Percentiles rank a stretch among this genome's conserved stretches.
Evolutionary conservation across 53 echinoderm and acorn worm species (phyloP).

Genomic region (Holothuria leucospilota): DNA sequence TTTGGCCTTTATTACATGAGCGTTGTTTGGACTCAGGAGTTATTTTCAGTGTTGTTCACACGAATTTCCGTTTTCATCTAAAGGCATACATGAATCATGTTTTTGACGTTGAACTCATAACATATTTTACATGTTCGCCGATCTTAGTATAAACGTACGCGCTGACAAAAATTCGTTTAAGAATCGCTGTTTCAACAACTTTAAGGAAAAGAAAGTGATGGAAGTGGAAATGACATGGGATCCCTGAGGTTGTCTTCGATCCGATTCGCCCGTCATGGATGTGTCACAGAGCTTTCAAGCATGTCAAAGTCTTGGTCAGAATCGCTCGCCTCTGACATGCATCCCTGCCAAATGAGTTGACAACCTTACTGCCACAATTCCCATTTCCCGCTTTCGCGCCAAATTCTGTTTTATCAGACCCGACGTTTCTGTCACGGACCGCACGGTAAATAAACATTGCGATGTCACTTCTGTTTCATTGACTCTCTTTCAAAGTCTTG

Average conservation of each 20-base stretch:
- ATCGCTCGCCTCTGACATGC: constrained; percentile 22
- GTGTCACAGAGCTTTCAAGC: constrained; percentile 19
- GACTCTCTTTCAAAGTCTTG: constrained; percentile 28
- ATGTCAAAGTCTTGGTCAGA: constrained; percentile 40
- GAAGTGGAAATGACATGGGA: background rate
- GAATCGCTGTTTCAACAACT: no score
- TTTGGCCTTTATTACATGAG: no score
- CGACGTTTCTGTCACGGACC: constrained; percentile 42
- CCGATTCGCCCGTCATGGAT: constrained; percentile 34
- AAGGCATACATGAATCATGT: no score
- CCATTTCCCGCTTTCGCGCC: constrained; percentile 28
- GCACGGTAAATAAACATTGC: constrained; percentile 48
- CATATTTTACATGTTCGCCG: no score
- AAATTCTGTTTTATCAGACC: constrained; percentile 26
- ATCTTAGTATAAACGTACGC: no score
- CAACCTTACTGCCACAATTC: constrained; percentile 31
- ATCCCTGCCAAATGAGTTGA: constrained; percentile 20
- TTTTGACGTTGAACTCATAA: no score
- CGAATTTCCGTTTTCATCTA: no score
- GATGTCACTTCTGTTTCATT: constrained; percentile 30
- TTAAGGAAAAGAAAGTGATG: background rate
- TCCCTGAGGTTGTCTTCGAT: constrained; percentile 32
- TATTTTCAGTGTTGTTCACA: no score
- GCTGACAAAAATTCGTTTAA: no score
- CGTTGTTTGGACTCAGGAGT: no score